These are phyloP conservation scores for Coreius guichenoti DNA, from an alignment of 2,797 vertebrate species.

Conservation along the genomic window DNA sequence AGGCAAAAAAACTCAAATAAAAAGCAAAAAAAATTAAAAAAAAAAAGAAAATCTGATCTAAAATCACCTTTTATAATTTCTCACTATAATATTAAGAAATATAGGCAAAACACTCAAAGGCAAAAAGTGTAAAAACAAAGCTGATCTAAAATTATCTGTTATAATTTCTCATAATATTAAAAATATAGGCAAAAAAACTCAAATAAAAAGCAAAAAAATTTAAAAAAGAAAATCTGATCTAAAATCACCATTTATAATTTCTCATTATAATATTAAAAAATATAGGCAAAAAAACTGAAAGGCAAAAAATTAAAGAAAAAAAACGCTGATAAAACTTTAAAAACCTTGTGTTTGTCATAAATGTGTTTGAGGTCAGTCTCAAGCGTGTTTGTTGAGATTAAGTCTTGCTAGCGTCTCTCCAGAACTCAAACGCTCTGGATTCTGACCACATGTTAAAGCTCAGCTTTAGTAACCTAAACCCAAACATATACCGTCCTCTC, in stretches of 20 bases:
- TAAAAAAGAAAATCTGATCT: background rate
- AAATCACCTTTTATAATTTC: too few relatives aligned
- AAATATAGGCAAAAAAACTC: too few relatives aligned
- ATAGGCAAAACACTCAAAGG: too few relatives aligned
- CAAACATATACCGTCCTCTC: background rate
- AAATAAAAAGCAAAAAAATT: too few relatives aligned
- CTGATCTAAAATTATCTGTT: too few relatives aligned
- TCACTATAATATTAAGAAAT: too few relatives aligned
- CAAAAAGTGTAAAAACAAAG: too few relatives aligned
- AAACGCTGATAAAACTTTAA: background rate
- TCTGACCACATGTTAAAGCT: background rate
- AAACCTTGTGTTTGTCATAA: background rate
- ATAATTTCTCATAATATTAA: too few relatives aligned
- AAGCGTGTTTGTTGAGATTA: background rate
- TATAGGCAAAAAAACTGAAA: background rate
- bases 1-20: too few relatives aligned
- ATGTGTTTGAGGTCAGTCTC: background rate
- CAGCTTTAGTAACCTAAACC: background rate
- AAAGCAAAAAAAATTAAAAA: background rate
- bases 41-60: too few relatives aligned
- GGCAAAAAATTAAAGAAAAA: too few relatives aligned
- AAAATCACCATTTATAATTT: too few relatives aligned
- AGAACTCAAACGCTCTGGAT: background rate
- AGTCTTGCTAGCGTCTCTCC: background rate
- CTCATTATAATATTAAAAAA: background rate